Percentiles rank a stretch among this genome's conserved stretches.
Conservation (phyloP, 2,888 invertebrate species). For the Tipula confusa region DNA sequence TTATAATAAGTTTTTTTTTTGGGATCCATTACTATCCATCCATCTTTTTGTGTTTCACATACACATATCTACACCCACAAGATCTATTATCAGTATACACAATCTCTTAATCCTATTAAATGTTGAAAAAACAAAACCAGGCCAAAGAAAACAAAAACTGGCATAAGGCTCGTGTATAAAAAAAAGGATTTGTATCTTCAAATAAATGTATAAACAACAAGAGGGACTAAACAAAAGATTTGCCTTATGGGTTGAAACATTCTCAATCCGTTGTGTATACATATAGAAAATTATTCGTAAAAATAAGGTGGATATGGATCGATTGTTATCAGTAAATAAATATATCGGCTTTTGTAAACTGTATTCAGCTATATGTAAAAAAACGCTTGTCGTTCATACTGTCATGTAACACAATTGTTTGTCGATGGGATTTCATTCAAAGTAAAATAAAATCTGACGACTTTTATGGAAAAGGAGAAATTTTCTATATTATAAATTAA, state of each 20-base stretch:
- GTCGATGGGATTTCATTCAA: not conserved
- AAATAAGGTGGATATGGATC: not conserved
- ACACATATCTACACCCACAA: too few relatives aligned
- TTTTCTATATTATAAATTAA: not conserved
- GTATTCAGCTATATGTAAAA: not conserved
- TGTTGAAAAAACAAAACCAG: not conserved
- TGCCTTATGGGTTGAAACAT: not conserved
- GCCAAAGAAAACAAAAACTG: not conserved
- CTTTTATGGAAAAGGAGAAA: too few relatives aligned
- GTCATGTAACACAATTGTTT: not conserved
- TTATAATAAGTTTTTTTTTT: not conserved
- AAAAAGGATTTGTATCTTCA: not conserved
- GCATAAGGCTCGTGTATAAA: not conserved
- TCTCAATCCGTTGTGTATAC: not conserved
- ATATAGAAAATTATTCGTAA: not conserved
- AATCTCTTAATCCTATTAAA: conserved; percentile 5
- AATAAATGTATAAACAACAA: not conserved
- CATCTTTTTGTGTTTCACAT: not conserved
- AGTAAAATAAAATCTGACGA: not conserved
- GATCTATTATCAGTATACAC: not conserved
- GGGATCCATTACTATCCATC: not conserved
- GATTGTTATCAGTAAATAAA: not conserved
- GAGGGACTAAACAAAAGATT: not conserved
- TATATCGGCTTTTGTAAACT: not conserved
- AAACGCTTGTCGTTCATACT: not conserved